Conservation (phyloP, 2,888 invertebrate species). For the Crioceris asparagi region DNA sequence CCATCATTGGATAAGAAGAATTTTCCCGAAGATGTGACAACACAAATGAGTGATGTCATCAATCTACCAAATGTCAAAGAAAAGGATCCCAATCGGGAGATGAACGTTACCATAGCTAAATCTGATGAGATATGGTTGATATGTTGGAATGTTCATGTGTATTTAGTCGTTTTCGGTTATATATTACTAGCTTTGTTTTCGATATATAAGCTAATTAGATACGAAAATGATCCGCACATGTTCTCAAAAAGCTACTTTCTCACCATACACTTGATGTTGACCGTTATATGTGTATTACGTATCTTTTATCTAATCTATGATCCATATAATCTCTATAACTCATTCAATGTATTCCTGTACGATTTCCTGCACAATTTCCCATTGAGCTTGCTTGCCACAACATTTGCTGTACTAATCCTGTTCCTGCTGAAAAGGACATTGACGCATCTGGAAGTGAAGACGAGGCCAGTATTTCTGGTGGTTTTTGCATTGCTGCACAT, state of each 20-base stretch:
- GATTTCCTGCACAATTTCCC: conserved; percentile 76
- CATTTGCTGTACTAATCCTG: conserved; percentile 77
- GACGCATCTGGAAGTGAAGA: conserved; percentile 54
- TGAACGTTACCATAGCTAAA: conserved; percentile 33
- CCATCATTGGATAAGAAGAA: conserved; percentile 20
- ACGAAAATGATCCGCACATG: conserved; percentile 77
- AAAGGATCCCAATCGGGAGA: conserved; percentile 23
- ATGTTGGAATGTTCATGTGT: conserved; percentile 88
- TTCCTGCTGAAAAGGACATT: conserved; percentile 74
- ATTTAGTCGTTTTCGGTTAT: conserved; percentile 75
- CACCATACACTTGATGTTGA: conserved; percentile 71
- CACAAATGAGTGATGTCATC: conserved; percentile 40
- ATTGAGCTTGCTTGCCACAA: conserved; percentile 78
- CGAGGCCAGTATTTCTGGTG: conserved; percentile 64
- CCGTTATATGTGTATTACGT: conserved; percentile 69
- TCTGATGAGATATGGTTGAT: conserved; percentile 58
- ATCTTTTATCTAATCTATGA: conserved; percentile 85
- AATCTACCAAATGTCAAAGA: conserved; percentile 50
- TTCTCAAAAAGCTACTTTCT: conserved; percentile 83
- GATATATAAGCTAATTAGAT: conserved; percentile 74
- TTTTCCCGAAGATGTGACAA: conserved; percentile 29
- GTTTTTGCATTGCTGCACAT: conserved; percentile 71
- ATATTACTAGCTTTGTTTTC: conserved; percentile 75
- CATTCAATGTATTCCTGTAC: conserved; percentile 66
- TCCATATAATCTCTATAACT: conserved; percentile 79